phyloP scores from a whole-genome alignment of 2,888 invertebrate genomes.

The Prenolepis imparis region DNA sequence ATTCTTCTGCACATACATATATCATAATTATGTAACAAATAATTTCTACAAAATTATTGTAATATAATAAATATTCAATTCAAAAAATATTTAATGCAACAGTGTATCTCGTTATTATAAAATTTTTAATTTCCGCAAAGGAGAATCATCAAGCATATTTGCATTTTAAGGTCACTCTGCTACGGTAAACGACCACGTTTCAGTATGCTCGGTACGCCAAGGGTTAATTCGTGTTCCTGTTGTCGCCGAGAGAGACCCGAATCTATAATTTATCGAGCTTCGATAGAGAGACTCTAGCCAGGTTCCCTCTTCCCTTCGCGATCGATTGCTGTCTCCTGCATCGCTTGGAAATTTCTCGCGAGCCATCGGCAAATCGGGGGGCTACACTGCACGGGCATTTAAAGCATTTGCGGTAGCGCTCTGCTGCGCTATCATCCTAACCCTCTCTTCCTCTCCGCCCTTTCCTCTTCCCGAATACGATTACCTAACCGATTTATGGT shows the following conservation, averaged over 20 bases:
- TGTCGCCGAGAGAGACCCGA: constrained; percentile 45
- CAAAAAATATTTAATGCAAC: not conserved
- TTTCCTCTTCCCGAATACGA: constrained; percentile 49
- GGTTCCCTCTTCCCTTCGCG: constrained; percentile 13
- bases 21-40: not conserved
- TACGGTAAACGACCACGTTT: constrained; percentile 15
- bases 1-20: not conserved
- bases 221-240: constrained; percentile 48
- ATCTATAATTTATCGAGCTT: constrained; percentile 66
- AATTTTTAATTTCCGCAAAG: not conserved
- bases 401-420: constrained; percentile 65
- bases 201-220: constrained; percentile 1
- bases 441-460: not conserved
- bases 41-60: not conserved
- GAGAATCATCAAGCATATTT: not conserved
- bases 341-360: constrained; percentile 63
- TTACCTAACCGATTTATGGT: constrained; percentile 70
- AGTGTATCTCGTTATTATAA: not conserved
- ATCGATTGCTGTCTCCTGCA: constrained; percentile 22
- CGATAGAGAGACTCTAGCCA: constrained; percentile 52
- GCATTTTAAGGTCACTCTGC: not conserved
- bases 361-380: constrained; percentile 50
- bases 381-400: constrained; percentile 49
- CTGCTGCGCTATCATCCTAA: constrained; percentile 47
- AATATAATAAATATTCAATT: no score